These are phyloP conservation scores for Mycetomoellerius zeteki DNA, from an alignment of 1,140 invertebrate genomes.

Conservation along the genomic window DNA sequence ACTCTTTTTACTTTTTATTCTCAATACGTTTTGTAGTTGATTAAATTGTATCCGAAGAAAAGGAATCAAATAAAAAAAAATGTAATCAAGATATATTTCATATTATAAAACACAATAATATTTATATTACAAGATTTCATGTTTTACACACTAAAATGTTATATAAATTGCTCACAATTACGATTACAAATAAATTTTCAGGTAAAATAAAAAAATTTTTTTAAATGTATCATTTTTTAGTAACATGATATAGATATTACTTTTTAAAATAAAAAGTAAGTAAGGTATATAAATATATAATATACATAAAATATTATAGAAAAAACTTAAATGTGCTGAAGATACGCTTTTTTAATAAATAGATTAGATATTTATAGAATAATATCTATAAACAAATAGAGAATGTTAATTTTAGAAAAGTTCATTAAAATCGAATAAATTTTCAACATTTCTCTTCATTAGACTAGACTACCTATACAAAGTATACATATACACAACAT, in stretches of 20 bases:
- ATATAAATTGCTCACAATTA: background rate
- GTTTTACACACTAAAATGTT: background rate
- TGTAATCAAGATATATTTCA: background rate
- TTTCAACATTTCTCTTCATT: background rate
- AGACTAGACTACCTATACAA: background rate
- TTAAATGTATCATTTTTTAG: background rate
- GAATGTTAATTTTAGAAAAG: background rate
- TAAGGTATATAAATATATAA: background rate
- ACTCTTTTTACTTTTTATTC: background rate
- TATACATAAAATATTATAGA: background rate
- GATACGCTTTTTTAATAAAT: background rate
- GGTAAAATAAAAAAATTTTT: too few relatives aligned
- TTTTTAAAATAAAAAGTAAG: background rate
- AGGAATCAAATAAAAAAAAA: too few relatives aligned
- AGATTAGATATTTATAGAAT: background rate
- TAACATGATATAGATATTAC: background rate
- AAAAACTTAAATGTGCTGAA: background rate
- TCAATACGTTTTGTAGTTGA: background rate
- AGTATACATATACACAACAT: too few relatives aligned
- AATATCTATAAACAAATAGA: background rate
- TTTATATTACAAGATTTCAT: background rate
- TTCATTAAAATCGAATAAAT: background rate
- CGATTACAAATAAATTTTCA: background rate
- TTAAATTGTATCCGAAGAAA: background rate
- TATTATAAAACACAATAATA: background rate